A percentile compares a stretch with the other conserved stretches of the same genome.
These are phyloP conservation scores for Drosophila punjabiensis DNA, from an alignment of 1,140 invertebrate genomes.

Conservation along the genomic window DNA sequence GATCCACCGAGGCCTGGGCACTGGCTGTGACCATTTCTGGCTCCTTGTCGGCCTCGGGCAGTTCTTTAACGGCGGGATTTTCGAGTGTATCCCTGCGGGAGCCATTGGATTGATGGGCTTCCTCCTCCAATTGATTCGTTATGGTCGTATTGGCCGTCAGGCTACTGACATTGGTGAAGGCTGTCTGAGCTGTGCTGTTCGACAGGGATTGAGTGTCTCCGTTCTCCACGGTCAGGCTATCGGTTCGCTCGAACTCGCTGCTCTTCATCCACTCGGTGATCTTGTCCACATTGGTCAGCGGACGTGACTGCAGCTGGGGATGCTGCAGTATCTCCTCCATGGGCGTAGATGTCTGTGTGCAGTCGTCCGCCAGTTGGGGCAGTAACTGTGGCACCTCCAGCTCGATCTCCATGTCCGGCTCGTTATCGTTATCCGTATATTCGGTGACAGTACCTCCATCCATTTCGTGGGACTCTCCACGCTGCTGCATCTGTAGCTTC, in stretches of 20 bases:
- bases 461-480: slow-evolving; percentile 58
- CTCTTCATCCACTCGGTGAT: slow-evolving; percentile 83
- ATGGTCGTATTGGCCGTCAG: slow-evolving; percentile 76
- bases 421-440: slow-evolving; percentile 72
- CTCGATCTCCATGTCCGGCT: slow-evolving; percentile 74
- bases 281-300: slow-evolving; percentile 72
- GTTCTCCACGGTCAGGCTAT: slow-evolving; percentile 79
- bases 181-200: slow-evolving; percentile 68
- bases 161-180: slow-evolving; percentile 72
- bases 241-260: slow-evolving; percentile 80
- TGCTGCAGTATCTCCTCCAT: slow-evolving; percentile 78
- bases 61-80: slow-evolving; percentile 77
- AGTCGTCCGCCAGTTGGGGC: slow-evolving; percentile 68
- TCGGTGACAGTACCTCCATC: slow-evolving; percentile 65
- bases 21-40: slow-evolving; percentile 51
- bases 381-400: slow-evolving; percentile 73
- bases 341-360: slow-evolving; percentile 78
- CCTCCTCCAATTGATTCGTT: slow-evolving; percentile 81
- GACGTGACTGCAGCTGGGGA: slow-evolving; percentile 62
- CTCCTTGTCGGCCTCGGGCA: slow-evolving; percentile 55
- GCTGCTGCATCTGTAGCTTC: slow-evolving; percentile 55
- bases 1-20: slow-evolving; percentile 85
- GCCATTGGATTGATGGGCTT: slow-evolving; percentile 87
- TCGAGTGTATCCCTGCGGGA: slow-evolving; percentile 86
- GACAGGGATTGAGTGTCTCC: slow-evolving; percentile 65